A percentile compares a stretch with the other conserved stretches of the same genome.
phyloP scores from a whole-genome alignment of 2,888 invertebrate genomes.

The Temnothorax ravouxi region DNA sequence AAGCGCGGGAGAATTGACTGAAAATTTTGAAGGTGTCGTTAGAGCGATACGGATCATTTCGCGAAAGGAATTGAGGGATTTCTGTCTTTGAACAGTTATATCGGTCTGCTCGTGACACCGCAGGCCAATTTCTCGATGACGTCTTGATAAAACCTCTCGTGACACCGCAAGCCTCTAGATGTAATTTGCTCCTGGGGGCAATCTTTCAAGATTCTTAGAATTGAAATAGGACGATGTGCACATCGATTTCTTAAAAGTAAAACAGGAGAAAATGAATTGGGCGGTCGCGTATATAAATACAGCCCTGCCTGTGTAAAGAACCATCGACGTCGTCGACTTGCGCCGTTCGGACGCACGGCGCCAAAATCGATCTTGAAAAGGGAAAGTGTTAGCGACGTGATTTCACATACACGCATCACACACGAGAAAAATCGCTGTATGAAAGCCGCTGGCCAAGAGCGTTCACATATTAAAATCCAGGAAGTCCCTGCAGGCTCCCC shows the following conservation, averaged over 20 bases:
- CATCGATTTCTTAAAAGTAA: not conserved
- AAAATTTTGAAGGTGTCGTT: constrained; percentile 65
- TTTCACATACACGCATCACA: constrained; percentile 59
- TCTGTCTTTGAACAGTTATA: constrained; percentile 55
- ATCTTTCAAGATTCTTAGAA: not conserved
- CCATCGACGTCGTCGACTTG: constrained; percentile 75
- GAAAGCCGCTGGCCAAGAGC: constrained; percentile 11
- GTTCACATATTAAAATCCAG: constrained; percentile 32
- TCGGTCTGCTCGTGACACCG: not conserved
- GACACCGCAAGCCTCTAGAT: not conserved
- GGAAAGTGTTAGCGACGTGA: constrained; percentile 80
- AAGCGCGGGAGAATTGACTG: constrained; percentile 23
- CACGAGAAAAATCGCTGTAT: not conserved
- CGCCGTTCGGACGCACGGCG: constrained; percentile 75
- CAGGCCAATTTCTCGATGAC: no score
- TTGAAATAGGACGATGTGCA: not conserved
- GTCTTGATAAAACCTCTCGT: not conserved
- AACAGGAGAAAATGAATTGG: not conserved
- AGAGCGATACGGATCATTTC: constrained; percentile 63
- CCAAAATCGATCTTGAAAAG: constrained; percentile 84
- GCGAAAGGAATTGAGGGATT: constrained; percentile 63
- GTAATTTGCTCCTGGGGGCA: not conserved
- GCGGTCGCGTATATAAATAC: constrained; percentile 46
- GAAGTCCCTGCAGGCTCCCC: not conserved
- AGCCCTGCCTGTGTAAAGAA: constrained; percentile 68